Percentiles rank a stretch among this genome's conserved stretches.
phyloP scores from a whole-genome alignment of 2,113 vertebrate genomes.

The Podarcis muralis region DNA sequence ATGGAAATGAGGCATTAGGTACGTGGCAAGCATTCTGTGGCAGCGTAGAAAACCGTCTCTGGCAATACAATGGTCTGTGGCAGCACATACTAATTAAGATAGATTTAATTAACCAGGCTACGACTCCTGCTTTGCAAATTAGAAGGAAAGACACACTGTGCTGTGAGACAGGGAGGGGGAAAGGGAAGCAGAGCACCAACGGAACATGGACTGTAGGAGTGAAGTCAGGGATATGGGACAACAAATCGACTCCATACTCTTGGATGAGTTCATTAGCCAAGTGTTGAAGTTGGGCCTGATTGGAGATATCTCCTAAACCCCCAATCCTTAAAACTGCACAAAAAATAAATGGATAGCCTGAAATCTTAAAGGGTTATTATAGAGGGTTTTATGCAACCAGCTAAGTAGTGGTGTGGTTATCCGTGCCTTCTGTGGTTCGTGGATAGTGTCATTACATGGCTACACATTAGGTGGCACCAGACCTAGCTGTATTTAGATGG shows the following conservation, averaged over 20 bases:
- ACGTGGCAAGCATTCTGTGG: background rate
- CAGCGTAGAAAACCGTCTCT: constrained; percentile 29
- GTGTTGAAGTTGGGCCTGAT: background rate
- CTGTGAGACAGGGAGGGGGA: background rate
- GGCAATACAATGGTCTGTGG: constrained; percentile 22
- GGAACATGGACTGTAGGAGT: background rate
- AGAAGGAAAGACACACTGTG: constrained; percentile 45
- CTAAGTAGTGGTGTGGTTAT: no score
- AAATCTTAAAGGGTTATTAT: no score
- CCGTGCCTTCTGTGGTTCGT: no score
- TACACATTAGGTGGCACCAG: no score
- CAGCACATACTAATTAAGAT: constrained; percentile 69
- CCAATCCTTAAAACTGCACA: no score
- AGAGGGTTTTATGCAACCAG: no score
- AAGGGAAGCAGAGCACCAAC: background rate
- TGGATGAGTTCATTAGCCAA: background rate
- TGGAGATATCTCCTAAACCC: no score
- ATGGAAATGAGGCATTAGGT: constrained; percentile 32
- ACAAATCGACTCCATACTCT: background rate
- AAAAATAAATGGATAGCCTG: no score
- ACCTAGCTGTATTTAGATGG: no score
- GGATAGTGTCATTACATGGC: no score
- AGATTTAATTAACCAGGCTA: constrained; percentile 66
- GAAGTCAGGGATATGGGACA: background rate
- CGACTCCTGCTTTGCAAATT: constrained; percentile 60